Percentiles rank a stretch among this genome's conserved stretches.
Conservation (phyloP, 2,113 vertebrate species). For the Hippocampus comes region DNA sequence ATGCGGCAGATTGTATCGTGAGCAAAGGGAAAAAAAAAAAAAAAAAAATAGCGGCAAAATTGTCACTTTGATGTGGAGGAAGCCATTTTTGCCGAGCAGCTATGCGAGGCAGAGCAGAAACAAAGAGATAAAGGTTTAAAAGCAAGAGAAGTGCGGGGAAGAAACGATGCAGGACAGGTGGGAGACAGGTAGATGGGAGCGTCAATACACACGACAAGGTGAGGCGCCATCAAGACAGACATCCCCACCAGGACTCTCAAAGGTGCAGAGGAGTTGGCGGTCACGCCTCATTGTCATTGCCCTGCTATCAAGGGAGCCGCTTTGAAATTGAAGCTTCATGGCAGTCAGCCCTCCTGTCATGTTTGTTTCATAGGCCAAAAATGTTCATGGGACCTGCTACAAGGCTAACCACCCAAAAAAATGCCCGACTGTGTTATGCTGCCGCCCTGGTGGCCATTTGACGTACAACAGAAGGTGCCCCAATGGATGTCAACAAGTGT, state of each 20-base stretch:
- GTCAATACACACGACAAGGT: conserved; percentile 19
- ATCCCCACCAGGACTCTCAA: conserved; percentile 25
- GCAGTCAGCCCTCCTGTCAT: background rate
- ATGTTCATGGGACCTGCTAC: background rate
- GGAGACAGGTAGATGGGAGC: background rate
- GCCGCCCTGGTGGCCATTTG: too few relatives aligned
- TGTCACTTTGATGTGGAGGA: conserved; percentile 48
- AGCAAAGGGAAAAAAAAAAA: conserved; percentile 16
- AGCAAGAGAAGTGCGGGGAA: conserved; percentile 2
- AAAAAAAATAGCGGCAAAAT: conserved; percentile 12
- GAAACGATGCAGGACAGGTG: conserved; percentile 8
- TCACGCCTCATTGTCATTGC: conserved; percentile 52
- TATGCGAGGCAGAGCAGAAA: conserved; percentile 29
- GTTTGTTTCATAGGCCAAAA: too few relatives aligned
- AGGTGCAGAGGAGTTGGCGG: conserved; percentile 34
- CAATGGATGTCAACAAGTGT: too few relatives aligned
- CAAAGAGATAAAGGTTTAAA: conserved; percentile 36
- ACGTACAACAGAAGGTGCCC: too few relatives aligned
- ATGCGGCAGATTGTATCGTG: conserved; percentile 25
- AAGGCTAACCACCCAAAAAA: background rate
- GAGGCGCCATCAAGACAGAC: conserved; percentile 3
- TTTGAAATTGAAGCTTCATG: conserved; percentile 55
- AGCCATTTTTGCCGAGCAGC: conserved; percentile 34
- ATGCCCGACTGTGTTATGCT: too few relatives aligned
- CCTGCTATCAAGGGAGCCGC: conserved; percentile 2